These are phyloP conservation scores for Centropyge bicolor DNA, from an alignment of 2,797 vertebrate species.

Conservation along the genomic window DNA sequence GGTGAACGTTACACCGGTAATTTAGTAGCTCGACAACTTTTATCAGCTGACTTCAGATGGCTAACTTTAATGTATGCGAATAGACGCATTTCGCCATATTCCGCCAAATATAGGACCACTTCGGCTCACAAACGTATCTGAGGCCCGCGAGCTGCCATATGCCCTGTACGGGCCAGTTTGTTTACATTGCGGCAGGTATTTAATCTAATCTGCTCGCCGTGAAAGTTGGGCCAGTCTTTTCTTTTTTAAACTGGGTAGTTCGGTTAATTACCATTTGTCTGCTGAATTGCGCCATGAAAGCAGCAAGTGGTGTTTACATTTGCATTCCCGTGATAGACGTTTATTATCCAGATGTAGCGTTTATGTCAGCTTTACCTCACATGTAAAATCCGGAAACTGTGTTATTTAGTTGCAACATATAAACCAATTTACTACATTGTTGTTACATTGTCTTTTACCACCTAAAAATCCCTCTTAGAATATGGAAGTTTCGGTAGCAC, in stretches of 20 bases:
- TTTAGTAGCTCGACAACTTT: not conserved
- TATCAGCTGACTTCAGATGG: not conserved
- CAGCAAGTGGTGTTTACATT: conserved; percentile 18
- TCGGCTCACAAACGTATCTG: not conserved
- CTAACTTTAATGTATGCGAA: not conserved
- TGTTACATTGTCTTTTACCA: not conserved
- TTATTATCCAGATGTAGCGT: not conserved
- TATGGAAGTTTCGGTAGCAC: not conserved
- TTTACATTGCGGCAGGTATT: conserved; percentile 66
- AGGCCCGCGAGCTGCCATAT: not conserved
- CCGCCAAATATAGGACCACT: conserved; percentile 18
- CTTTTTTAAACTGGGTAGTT: not conserved
- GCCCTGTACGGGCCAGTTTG: conserved; percentile 50
- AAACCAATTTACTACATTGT: not conserved
- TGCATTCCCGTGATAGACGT: not conserved
- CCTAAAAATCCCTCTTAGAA: not conserved
- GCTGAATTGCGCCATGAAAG: conserved; percentile 4
- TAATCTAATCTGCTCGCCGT: not conserved
- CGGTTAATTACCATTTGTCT: conserved; percentile 1
- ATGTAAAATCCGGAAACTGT: not conserved
- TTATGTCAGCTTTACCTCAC: not conserved
- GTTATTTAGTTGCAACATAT: not conserved
- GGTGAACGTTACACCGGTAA: not conserved
- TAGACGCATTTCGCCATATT: not conserved
- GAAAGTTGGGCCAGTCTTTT: not conserved